Conservation (phyloP, 2,113 vertebrate species). For the Suricata suricatta region DNA sequence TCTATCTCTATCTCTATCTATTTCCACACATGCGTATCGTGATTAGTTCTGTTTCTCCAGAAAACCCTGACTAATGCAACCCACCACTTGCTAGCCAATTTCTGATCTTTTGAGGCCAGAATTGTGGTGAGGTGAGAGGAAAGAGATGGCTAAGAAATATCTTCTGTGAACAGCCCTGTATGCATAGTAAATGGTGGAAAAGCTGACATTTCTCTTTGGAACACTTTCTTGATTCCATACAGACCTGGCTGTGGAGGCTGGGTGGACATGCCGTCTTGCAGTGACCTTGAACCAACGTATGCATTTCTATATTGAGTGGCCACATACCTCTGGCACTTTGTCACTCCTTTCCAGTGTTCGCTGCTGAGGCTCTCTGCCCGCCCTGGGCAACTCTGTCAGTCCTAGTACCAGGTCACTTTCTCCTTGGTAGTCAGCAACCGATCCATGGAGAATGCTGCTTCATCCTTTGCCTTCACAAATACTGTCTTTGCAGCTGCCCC, state of each 20-base stretch:
- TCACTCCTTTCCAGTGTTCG: not conserved
- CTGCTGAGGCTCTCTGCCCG: rapidly evolving
- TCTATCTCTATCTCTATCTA: not conserved
- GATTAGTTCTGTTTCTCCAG: not conserved
- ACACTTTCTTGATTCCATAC: not conserved
- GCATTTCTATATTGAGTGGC: not conserved
- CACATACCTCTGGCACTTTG: not conserved
- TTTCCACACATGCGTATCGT: not conserved
- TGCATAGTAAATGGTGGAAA: not conserved
- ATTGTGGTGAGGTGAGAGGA: rapidly evolving
- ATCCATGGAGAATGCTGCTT: not conserved
- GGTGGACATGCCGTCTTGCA: not conserved
- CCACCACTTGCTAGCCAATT: not conserved
- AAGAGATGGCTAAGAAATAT: not conserved
- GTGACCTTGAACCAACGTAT: not conserved
- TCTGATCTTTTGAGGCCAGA: not conserved
- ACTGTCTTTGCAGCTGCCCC: not conserved
- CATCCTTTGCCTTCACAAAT: not conserved
- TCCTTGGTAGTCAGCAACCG: not conserved
- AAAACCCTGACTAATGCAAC: not conserved
- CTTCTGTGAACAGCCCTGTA: not conserved
- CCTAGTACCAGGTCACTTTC: not conserved
- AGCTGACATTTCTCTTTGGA: not conserved
- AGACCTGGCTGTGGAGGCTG: not conserved
- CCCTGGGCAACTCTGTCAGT: not conserved